Conservation (phyloP, 2,888 invertebrate genomes). For the Monochamus alternatus region DNA sequence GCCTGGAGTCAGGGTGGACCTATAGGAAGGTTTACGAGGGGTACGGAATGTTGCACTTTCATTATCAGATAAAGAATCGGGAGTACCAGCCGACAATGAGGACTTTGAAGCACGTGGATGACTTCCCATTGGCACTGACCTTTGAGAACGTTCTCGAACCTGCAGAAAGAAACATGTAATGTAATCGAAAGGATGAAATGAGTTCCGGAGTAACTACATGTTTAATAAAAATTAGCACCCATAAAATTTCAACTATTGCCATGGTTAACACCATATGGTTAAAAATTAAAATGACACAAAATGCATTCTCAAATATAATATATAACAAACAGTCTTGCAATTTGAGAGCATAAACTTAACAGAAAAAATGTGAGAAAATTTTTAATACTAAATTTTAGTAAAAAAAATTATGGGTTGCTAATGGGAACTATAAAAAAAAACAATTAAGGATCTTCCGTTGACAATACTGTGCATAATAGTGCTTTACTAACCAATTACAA, state of each 20-base stretch:
- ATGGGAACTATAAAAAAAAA: background rate
- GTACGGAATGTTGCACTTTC: conserved; percentile 82
- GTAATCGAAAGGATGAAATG: too few relatives aligned
- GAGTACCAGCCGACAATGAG: conserved; percentile 88
- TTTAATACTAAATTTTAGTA: too few relatives aligned
- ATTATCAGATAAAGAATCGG: conserved; percentile 91
- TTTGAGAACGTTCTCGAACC: conserved; percentile 93
- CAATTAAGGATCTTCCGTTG: conserved; percentile 5
- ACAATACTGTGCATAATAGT: background rate
- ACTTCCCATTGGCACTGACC: conserved; percentile 90
- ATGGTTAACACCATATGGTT: too few relatives aligned
- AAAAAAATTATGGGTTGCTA: too few relatives aligned
- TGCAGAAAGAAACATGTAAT: conserved; percentile 67
- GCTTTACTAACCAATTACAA: background rate
- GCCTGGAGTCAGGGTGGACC: conserved; percentile 83
- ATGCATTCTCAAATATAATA: too few relatives aligned
- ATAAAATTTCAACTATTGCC: too few relatives aligned
- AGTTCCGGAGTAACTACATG: too few relatives aligned
- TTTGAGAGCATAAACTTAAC: too few relatives aligned
- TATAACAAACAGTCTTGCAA: too few relatives aligned
- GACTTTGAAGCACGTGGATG: conserved; percentile 81
- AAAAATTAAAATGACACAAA: too few relatives aligned
- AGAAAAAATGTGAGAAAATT: too few relatives aligned
- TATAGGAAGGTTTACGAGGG: conserved; percentile 79
- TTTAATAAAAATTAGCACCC: too few relatives aligned